A percentile compares a stretch with the other conserved stretches of the same genome.
These are phyloP conservation scores for Pseudocheirus occidentalis DNA, from an alignment of 2,797 vertebrate genomes.

Conservation along the genomic window DNA sequence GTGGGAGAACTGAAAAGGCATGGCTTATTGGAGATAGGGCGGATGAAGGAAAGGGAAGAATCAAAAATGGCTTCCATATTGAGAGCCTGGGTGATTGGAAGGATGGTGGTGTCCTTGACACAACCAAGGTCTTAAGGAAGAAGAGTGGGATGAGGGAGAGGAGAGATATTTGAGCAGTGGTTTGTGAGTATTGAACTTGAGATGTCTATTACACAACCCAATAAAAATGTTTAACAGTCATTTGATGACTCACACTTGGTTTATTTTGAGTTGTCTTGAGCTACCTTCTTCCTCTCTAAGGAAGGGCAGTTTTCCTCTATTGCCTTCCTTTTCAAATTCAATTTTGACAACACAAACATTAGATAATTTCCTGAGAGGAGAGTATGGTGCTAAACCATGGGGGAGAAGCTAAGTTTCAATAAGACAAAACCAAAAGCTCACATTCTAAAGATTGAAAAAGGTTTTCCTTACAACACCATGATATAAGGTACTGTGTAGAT, in stretches of 20 bases:
- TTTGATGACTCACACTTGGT: background rate
- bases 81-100: background rate
- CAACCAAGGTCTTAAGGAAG: background rate
- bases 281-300: background rate
- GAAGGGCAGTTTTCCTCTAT: background rate
- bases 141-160: background rate
- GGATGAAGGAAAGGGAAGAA: background rate
- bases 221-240: background rate
- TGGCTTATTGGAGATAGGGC: background rate
- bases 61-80: background rate
- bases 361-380: background rate
- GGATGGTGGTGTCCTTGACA: background rate
- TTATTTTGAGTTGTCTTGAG: background rate
- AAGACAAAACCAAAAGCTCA: background rate
- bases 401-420: background rate
- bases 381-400: background rate
- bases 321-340: background rate
- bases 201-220: background rate
- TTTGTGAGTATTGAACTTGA: background rate
- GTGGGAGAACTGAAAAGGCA: background rate
- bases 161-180: background rate
- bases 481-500: background rate
- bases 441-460: background rate
- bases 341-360: background rate
- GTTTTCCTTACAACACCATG: background rate